Evolutionary conservation across 2,113 vertebrate species (phyloP).

Genomic region (Elachura formosa): DNA sequence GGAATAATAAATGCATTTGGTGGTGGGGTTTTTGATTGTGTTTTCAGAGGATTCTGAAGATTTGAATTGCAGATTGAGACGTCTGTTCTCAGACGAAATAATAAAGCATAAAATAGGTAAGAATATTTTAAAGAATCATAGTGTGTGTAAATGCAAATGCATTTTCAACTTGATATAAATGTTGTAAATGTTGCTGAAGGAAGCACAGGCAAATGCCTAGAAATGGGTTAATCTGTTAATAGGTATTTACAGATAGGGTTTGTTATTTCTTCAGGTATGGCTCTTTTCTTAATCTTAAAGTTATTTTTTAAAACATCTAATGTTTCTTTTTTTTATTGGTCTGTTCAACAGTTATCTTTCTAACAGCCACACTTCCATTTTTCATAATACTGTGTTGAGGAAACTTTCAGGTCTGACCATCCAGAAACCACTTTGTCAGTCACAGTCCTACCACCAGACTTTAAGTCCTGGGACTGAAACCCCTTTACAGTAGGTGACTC

Average conservation of each 20-base stretch:
- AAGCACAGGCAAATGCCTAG: neutral
- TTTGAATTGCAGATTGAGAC: neutral
- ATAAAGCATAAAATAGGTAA: constrained; percentile 46
- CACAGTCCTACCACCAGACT: neutral
- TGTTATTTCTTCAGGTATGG: neutral
- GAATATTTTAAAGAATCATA: neutral
- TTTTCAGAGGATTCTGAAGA: constrained; percentile 30
- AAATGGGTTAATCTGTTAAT: neutral
- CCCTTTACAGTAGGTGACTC: neutral
- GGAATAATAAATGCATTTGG: neutral
- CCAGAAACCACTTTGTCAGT: neutral
- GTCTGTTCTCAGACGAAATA: neutral
- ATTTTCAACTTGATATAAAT: neutral
- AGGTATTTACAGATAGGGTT: neutral
- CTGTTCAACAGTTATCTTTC: neutral
- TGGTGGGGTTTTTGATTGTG: neutral
- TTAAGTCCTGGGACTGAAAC: neutral
- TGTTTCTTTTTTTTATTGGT: neutral
- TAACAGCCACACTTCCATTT: neutral
- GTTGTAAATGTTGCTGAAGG: neutral
- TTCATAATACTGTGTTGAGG: neutral
- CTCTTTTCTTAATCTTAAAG: neutral
- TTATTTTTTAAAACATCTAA: neutral
- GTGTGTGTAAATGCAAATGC: neutral
- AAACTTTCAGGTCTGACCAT: neutral